Evolutionary conservation across 2,888 invertebrate species (phyloP), one percentile per base, ranked within the genome.

Genomic region (Eupithecia centaureata): DNA sequence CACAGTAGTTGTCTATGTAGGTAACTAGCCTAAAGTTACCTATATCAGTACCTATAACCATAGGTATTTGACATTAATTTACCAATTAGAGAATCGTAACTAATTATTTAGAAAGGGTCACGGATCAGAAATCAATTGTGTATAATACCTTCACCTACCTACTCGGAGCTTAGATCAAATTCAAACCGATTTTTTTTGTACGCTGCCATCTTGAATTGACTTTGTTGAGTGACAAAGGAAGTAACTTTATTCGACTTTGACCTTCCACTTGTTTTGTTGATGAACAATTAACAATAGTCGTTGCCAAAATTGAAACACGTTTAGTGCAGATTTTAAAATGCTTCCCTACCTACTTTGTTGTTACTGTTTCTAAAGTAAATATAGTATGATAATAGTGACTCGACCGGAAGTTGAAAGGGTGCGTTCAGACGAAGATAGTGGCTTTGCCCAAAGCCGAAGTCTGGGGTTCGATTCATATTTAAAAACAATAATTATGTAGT

Each of bases 151-250:
- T 42, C 8, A 15, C 35, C 15, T 38, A n/a, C 38, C 7, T 38
- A 38, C 38, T n/a, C n/a, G 42, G 38, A 42, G 18, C 18, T 42
- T 18, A 42, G 42, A 18, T 42, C 3, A 30, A 30, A 30, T 30
- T 5, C 4, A 30, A 30, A 3, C 30, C 3, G 3, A 30, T 5
- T 5, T 5, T 15, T 35, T 35, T 35, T 4, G 35, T 4, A 15
- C 18, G 22, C 70, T 63, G 71, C 77, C 80, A 78, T 79, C 73
- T 77, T 77, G 71, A 56, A 66, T 71, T 70, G 69, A 64, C 73
- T 69, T 62, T 28, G 28, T 54, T 12, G 25, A 28, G n/a, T 15
- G 54, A 8, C 5, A 4, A 22, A 8, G 47, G 10, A 25, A 47
- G 18, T 51, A 51, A 27, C 30, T 54, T 54, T 8, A 27, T 30